Conservation (phyloP, 2,113 vertebrate genomes). For the Nansenia antarctica region DNA sequence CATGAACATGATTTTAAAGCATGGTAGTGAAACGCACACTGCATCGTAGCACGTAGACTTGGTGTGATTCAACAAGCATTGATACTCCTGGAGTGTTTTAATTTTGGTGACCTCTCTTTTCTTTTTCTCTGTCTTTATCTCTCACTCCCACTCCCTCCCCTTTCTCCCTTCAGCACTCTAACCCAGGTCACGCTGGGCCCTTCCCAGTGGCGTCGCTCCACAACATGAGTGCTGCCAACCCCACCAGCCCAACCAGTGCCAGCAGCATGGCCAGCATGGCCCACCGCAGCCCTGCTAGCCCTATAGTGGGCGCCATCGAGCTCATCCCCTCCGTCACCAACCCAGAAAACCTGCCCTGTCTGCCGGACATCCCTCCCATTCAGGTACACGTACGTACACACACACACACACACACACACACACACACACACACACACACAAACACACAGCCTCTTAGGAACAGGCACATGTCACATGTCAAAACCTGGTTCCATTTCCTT, state of each 20-base stretch:
- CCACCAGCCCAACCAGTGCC: constrained; percentile 95
- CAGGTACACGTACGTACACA: constrained; percentile 77
- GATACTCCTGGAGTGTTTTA: not conserved
- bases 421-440: too few species aligned
- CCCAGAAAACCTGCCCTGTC: constrained; percentile 94
- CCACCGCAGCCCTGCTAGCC: constrained; percentile 91
- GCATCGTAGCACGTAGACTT: constrained; percentile 18
- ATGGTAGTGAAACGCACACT: constrained; percentile 24
- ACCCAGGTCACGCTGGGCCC: constrained; percentile 94
- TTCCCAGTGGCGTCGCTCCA: constrained; percentile 95
- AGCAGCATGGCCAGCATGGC: constrained; percentile 90
- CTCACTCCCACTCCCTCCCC: not conserved
- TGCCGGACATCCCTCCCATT: constrained; percentile 97
- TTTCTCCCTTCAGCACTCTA: constrained; percentile 86
- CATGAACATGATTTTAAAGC: constrained; percentile 63
- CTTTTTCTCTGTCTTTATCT: not conserved
- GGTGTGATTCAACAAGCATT: constrained; percentile 9
- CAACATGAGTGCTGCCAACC: constrained; percentile 87
- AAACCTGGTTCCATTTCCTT: not conserved
- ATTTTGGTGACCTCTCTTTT: not conserved
- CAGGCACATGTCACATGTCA: not conserved
- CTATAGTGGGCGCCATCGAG: constrained; percentile 89
- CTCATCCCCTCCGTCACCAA: constrained; percentile 98
- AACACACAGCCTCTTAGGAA: not conserved
- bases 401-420: not conserved